Percentiles rank a stretch among this genome's conserved stretches.
These are phyloP conservation scores for Eupsittula cactorum DNA, from an alignment of 2,113 vertebrate species.

Conservation along the genomic window DNA sequence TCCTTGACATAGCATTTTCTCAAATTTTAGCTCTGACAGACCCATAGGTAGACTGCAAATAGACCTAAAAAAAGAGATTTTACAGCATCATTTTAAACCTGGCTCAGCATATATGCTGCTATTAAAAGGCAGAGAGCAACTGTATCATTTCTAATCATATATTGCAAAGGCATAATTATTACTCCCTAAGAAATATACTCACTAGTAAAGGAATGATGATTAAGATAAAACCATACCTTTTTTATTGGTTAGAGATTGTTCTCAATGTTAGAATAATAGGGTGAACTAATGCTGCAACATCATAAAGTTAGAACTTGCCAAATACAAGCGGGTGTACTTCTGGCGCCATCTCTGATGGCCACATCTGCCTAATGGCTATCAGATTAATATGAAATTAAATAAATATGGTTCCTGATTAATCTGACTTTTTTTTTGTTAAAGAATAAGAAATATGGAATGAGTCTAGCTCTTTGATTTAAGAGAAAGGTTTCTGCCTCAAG, in stretches of 20 bases:
- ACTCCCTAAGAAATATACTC: background rate
- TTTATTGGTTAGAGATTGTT: background rate
- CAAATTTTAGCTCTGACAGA: background rate
- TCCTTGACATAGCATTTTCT: background rate
- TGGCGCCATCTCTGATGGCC: background rate
- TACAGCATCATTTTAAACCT: background rate
- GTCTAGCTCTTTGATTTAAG: background rate
- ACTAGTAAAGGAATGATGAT: background rate
- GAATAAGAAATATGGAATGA: background rate
- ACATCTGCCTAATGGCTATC: background rate
- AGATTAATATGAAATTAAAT: constrained; percentile 11
- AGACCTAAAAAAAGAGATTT: background rate
- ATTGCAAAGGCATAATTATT: background rate
- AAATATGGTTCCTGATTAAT: background rate
- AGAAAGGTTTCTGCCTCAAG: background rate
- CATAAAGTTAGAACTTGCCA: background rate
- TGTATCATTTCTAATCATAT: background rate
- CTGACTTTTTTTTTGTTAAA: background rate
- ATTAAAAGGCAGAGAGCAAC: background rate
- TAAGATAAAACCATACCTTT: background rate
- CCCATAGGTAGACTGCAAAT: background rate
- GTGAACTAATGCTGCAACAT: background rate
- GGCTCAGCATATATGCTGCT: background rate
- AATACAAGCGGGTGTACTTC: background rate
- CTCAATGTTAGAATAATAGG: background rate